Base-by-base conservation (phyloP, 2,113 vertebrate genomes). In the Leptosomus discolor region DNA sequence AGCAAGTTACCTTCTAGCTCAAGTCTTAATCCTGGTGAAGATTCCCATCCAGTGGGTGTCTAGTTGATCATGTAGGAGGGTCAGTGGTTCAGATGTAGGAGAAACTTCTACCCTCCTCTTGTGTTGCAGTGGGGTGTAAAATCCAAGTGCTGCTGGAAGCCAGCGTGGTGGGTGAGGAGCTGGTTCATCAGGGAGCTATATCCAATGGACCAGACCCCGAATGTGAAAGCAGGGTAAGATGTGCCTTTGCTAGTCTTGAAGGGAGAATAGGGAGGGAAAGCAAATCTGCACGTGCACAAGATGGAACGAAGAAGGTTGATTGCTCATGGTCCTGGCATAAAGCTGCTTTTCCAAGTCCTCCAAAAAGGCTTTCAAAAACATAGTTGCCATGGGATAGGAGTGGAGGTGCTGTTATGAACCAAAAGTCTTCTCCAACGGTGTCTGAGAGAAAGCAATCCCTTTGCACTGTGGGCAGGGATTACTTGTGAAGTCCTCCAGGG, bases 241-340 rank as follows among this genome's bases (percentile, higher is more conserved):
- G 39, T 41, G 24, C 21, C 45, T 77, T 48, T 61, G 37, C 37
- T 54, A 41, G 51, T 11, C 78, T 57, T 53, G 39, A 32, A 80
- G 34, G 51, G 29, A 19, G 20, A 54, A 10, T 34, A 36, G 45
- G 22, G 19, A 21, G 17, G 30, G 57, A 65, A 58, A 64, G 39
- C 30, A 45, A 57, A 23, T 9, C n/a, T 17, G 21, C 27, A 3
- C 1, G 3, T 34, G 21, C 4, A 1, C 43, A 37, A 5, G 54
- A 30, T 43, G 69, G n/a, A 50, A 30, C 61, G 29, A 36, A 83
- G 8, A 37, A 22, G 12, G 20, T 4, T 46, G 41, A 6, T 41
- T 48, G 34, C 39, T 43, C 11, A 3, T 39, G 50, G 39, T 32
- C 41, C 54, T 73, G 85, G 45, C 23, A 12, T 22, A 65, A 68